A percentile compares a stretch with the other conserved stretches of the same genome.
Conservation (phyloP, 37 sponge, comb jelly and placozoan species). For the Bolinopsis microptera region DNA sequence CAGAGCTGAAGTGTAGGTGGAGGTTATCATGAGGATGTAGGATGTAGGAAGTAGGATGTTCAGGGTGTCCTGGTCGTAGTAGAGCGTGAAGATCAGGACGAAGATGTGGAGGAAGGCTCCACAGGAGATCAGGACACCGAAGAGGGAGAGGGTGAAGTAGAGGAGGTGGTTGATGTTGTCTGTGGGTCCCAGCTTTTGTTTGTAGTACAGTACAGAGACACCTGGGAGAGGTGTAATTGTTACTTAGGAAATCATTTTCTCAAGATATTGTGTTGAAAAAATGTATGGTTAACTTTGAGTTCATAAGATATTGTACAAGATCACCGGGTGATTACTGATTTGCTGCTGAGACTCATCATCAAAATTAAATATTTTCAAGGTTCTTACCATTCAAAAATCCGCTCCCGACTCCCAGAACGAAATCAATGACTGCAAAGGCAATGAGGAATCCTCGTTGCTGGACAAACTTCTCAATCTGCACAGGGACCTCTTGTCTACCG, state of each 20-base stretch:
- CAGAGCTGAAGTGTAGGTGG: constrained; percentile 61
- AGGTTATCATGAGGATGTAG: constrained; percentile 41
- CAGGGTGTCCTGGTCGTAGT: constrained; percentile 10
- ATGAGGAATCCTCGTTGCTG: not conserved
- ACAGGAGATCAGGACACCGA: not conserved
- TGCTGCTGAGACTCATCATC: too few relatives aligned
- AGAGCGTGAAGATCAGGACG: constrained; percentile 50
- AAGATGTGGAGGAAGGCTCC: constrained; percentile 52
- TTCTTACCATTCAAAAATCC: not conserved
- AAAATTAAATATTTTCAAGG: not conserved
- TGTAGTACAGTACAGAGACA: constrained; percentile 9
- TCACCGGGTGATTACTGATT: too few relatives aligned
- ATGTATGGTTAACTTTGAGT: too few relatives aligned
- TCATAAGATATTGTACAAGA: too few relatives aligned
- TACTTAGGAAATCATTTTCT: too few relatives aligned
- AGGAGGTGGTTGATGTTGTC: constrained; percentile 49
- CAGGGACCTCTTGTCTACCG: not conserved
- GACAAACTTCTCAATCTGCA: not conserved
- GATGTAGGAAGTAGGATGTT: constrained; percentile 7
- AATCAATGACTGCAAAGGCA: not conserved
- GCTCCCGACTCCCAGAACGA: not conserved
- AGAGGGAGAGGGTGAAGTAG: not conserved
- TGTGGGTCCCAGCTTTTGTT: not conserved
- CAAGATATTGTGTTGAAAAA: too few relatives aligned
- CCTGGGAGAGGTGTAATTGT: too few relatives aligned